phyloP scores from a whole-genome alignment of 2,113 vertebrate genomes.

The Riparia riparia region DNA sequence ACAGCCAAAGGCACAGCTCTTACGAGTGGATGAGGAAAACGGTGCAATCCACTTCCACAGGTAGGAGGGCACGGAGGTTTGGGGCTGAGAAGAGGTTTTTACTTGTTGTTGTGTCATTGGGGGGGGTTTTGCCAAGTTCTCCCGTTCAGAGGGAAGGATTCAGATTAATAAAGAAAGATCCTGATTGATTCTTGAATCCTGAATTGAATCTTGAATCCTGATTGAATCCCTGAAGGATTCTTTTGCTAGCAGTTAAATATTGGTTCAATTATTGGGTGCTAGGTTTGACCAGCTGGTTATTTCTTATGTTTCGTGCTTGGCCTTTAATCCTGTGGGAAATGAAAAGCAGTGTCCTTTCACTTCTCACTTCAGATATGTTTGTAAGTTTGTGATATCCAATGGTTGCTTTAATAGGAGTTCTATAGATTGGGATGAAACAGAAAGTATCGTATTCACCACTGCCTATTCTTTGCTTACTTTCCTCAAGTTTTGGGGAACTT shows the following conservation, averaged over 20 bases:
- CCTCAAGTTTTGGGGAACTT: neutral
- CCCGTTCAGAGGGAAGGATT: neutral
- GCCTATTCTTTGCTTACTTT: neutral
- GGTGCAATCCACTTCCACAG: conserved; percentile 86
- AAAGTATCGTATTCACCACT: neutral
- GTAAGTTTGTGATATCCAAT: neutral
- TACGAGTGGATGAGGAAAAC: conserved; percentile 91
- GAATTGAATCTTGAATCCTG: too few relatives aligned
- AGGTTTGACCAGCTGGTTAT: neutral
- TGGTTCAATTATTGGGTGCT: neutral
- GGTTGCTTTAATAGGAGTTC: neutral
- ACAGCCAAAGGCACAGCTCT: conserved; percentile 84
- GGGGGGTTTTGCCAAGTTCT: neutral
- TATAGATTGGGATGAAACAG: neutral
- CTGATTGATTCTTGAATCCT: too few relatives aligned
- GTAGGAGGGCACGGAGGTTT: conserved; percentile 69
- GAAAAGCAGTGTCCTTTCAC: neutral
- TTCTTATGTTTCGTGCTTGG: neutral
- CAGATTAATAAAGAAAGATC: neutral
- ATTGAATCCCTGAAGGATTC: neutral
- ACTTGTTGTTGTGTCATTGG: neutral
- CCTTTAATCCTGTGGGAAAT: neutral
- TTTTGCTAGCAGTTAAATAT: neutral
- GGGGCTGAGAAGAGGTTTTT: neutral
- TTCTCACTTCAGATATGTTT: neutral